Percentiles rank a stretch among this genome's conserved stretches.
Evolutionary conservation across 2,797 vertebrate species (phyloP).

Genomic region (Eurystomus glaucurus): DNA sequence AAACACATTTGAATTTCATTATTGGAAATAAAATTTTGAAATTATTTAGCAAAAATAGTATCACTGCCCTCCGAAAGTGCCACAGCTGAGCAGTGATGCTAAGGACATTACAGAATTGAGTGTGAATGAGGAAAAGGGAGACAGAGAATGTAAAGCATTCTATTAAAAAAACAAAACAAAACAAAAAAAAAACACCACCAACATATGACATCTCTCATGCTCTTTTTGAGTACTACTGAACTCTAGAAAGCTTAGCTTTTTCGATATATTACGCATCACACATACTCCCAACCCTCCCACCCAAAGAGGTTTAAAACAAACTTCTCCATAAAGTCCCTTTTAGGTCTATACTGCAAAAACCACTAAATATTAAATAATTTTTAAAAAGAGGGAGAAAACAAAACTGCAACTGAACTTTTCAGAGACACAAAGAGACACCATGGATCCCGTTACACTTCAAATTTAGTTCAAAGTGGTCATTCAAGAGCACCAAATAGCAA

Average conservation of each 20-base stretch:
- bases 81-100: not conserved
- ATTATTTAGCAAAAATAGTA: slow-evolving; percentile 14
- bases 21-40: not conserved
- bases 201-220: slow-evolving; percentile 25
- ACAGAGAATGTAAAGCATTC: slow-evolving; percentile 12
- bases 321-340: not conserved
- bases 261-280: not conserved
- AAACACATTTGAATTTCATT: not conserved
- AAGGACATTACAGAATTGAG: slow-evolving; percentile 9
- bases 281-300: slow-evolving; percentile 5
- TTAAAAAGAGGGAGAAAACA: not conserved
- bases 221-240: slow-evolving; percentile 52
- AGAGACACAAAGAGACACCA: slow-evolving; percentile 41
- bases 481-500: slow-evolving; percentile 73
- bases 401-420: slow-evolving; percentile 9
- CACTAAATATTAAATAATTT: slow-evolving; percentile 15
- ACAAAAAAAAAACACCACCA: not conserved
- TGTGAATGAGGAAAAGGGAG: not conserved
- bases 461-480: slow-evolving; percentile 48
- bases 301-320: slow-evolving; percentile 13
- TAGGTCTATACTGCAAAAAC: slow-evolving; percentile 4
- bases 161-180: not conserved
- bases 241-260: slow-evolving; percentile 40
- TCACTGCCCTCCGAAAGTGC: not conserved
- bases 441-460: slow-evolving; percentile 33